A percentile compares a stretch with the other conserved stretches of the same genome.
Evolutionary conservation across 2,888 invertebrate species (phyloP).

Genomic region (Ceriagrion tenellum): DNA sequence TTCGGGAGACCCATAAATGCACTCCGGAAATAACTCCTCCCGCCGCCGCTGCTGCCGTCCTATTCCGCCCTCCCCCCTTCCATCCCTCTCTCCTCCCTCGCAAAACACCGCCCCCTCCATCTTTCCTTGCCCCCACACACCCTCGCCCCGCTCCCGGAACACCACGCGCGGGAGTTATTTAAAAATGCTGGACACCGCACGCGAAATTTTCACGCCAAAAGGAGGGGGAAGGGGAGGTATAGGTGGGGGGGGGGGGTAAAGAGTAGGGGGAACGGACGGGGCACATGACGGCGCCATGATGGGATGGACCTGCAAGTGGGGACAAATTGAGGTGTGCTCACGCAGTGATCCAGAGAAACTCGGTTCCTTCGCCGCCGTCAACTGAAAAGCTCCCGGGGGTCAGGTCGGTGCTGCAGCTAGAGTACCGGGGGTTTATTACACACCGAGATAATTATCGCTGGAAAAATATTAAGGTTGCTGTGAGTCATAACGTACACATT

Average conservation of each 20-base stretch:
- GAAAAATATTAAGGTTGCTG: no score
- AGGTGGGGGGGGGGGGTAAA: not conserved
- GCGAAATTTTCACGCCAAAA: not conserved
- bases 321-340: no score
- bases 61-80: not conserved
- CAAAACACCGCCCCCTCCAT: not conserved
- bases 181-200: slow-evolving; percentile 39
- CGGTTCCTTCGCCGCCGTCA: no score
- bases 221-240: not conserved
- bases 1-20: slow-evolving; percentile 51
- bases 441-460: no score
- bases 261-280: no score
- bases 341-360: no score
- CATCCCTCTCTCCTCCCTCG: not conserved
- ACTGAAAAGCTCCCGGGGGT: no score
- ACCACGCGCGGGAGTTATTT: slow-evolving; percentile 2
- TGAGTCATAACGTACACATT: no score
- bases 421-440: no score
- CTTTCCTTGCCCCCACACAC: not conserved
- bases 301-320: no score
- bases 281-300: not conserved
- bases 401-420: no score
- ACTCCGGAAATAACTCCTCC: slow-evolving; percentile 49
- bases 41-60: not conserved
- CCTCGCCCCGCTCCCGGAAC: not conserved